Evolutionary conservation across 1,140 invertebrate species (phyloP).

Genomic region (Danaus melanippus): DNA sequence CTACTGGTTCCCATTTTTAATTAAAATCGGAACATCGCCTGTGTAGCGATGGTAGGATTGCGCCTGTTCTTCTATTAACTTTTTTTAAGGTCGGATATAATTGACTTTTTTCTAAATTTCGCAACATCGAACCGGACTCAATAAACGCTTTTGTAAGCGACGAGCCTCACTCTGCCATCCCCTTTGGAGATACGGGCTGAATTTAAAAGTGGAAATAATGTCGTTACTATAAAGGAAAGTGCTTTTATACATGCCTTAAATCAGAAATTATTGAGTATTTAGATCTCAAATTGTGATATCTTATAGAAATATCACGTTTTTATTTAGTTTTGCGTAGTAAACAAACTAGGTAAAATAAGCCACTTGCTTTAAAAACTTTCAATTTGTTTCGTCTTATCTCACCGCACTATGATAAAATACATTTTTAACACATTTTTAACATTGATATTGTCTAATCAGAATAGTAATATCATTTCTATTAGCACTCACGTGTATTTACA

Average conservation of each 20-base stretch:
- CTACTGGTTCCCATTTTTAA: constrained; percentile 16
- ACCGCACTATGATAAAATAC: too few species aligned
- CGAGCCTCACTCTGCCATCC: constrained; percentile 43
- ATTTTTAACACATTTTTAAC: too few species aligned
- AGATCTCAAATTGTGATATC: constrained; percentile 31
- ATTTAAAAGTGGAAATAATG: constrained; percentile 46
- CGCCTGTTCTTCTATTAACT: constrained; percentile 14
- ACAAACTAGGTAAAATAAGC: constrained; percentile 33
- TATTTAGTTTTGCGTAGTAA: constrained; percentile 26
- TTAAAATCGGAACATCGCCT: constrained; percentile 19
- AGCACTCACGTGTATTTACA: too few species aligned
- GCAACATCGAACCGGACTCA: constrained; percentile 42
- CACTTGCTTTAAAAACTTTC: constrained; percentile 24
- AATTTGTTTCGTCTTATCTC: too few species aligned
- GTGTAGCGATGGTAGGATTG: constrained; percentile 16
- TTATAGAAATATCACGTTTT: constrained; percentile 40
- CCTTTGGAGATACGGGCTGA: constrained; percentile 27
- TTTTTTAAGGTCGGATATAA: constrained; percentile 15
- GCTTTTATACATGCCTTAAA: constrained; percentile 11
- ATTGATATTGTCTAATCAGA: too few species aligned
- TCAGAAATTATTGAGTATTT: constrained; percentile 31
- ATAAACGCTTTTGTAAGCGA: constrained; percentile 51
- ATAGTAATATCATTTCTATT: too few species aligned
- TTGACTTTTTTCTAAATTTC: constrained; percentile 18
- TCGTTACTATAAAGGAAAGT: constrained; percentile 19